Base-by-base conservation (phyloP, 2,888 invertebrate genomes). In the Pachycephus smyrnensis region DNA sequence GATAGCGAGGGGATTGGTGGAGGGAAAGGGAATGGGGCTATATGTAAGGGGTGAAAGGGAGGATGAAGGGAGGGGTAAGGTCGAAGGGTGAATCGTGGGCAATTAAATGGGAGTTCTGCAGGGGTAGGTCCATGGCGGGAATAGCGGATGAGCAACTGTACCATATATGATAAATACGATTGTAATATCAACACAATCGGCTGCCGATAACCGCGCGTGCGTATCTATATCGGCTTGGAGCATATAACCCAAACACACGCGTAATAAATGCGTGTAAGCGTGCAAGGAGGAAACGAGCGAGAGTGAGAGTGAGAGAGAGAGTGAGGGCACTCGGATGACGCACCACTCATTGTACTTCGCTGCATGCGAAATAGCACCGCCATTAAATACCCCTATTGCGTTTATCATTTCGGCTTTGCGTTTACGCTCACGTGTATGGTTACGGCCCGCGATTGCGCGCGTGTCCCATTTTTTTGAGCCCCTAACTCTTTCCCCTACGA, bases 331-430 rank as follows among this genome's bases (percentile, higher is more conserved):
- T 76, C 68, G 68, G 31, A 40, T 40, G 40, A 40, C 76, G 75
- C 76, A 77, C 68, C 73, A 77, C 82, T 82, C 81, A 80, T 81
- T 83, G 81, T 83, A 75, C 77, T 73, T 12, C 73, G 79, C 79
- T 80, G 80, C 81, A 79, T 78, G 78, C 82, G 82, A 84, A 86
- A 85, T 81, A 79, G 83, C 83, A 80, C 77, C 80, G 84, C 86
- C 88, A 88, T 90, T 89, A 88, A 88, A 88, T 87, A 86, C 88
- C 85, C 85, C 85, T 82, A 84, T 86, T 85, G 86, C 89, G 87
- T 88, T 88, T 87, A 88, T 89, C 89, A 87, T 89, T 87, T 86
- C 84, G 84, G 87, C 85, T 88, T 89, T 89, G 88, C 85, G 86
- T 84, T 89, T 86, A 87, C 86, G 86, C 84, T 88, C 87, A 87